These are phyloP conservation scores for Chiloscyllium plagiosum DNA, from an alignment of 2,113 vertebrate species.

Conservation along the genomic window DNA sequence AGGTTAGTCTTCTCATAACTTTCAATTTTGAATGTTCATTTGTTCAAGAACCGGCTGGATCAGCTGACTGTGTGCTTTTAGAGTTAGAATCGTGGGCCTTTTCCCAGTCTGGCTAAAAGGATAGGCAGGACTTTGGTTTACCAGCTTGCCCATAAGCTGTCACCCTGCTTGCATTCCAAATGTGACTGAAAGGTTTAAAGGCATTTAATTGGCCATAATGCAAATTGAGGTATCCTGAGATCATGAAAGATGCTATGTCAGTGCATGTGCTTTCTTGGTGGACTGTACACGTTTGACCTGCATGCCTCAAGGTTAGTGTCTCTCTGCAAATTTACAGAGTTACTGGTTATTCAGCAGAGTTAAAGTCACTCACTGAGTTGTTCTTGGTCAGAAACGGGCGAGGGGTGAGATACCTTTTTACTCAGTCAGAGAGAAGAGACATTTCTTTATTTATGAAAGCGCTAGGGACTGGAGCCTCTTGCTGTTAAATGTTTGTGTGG, in stretches of 20 bases:
- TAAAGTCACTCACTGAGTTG: neutral
- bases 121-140: neutral
- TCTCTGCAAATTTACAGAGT: neutral
- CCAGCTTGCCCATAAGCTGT: neutral
- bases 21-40: too few species aligned
- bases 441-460: neutral
- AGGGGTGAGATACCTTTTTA: neutral
- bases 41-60: neutral
- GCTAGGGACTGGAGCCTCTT: neutral
- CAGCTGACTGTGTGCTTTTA: neutral
- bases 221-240: neutral
- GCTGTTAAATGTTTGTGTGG: constrained; percentile 12
- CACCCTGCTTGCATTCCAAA: too few species aligned
- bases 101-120: neutral
- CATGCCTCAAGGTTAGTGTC: neutral
- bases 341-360: neutral
- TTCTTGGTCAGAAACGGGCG: neutral
- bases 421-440: neutral
- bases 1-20: neutral
- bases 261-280: neutral
- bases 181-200: neutral
- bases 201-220: neutral
- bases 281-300: too few species aligned
- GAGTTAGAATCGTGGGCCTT: neutral
- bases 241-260: neutral